Percentiles rank a stretch among this genome's conserved stretches.
These are phyloP conservation scores for Zeuzera pyrina DNA, from an alignment of 2,888 invertebrate species.

Conservation along the genomic window DNA sequence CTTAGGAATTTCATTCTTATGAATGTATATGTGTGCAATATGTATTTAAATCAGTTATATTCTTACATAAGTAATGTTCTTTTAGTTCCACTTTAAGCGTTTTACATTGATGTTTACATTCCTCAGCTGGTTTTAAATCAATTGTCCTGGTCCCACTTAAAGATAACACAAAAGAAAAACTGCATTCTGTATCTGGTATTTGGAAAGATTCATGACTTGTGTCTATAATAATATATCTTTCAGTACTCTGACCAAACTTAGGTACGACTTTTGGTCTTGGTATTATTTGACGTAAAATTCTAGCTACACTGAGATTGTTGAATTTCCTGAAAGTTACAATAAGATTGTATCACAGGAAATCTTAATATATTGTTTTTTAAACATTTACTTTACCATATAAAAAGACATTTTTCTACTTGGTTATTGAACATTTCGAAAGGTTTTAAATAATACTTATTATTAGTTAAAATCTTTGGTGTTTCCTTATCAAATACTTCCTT, in stretches of 20 bases:
- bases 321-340: slow-evolving; percentile 75
- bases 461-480: slow-evolving; percentile 69
- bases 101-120: slow-evolving; percentile 82
- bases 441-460: slow-evolving; percentile 42
- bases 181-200: slow-evolving; percentile 87
- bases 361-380: too few species aligned
- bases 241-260: slow-evolving; percentile 82
- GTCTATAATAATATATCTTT: slow-evolving; percentile 85
- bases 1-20: too few species aligned
- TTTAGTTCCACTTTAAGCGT: slow-evolving; percentile 80
- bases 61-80: slow-evolving; percentile 84
- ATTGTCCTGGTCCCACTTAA: slow-evolving; percentile 82
- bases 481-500: slow-evolving; percentile 75
- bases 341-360: neutral
- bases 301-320: slow-evolving; percentile 82
- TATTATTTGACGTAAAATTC: slow-evolving; percentile 80
- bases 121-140: slow-evolving; percentile 81
- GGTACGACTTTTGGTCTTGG: slow-evolving; percentile 80
- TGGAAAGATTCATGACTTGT: slow-evolving; percentile 76
- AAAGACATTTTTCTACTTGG: slow-evolving; percentile 27
- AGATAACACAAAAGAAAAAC: slow-evolving; percentile 83
- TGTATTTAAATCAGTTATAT: too few species aligned
- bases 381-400: slow-evolving; percentile 41
- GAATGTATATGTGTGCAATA: too few species aligned
- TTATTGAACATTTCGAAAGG: slow-evolving; percentile 45